Evolutionary conservation across 2,113 vertebrate genomes (phyloP).

Genomic region (Xyliphius kryptos): DNA sequence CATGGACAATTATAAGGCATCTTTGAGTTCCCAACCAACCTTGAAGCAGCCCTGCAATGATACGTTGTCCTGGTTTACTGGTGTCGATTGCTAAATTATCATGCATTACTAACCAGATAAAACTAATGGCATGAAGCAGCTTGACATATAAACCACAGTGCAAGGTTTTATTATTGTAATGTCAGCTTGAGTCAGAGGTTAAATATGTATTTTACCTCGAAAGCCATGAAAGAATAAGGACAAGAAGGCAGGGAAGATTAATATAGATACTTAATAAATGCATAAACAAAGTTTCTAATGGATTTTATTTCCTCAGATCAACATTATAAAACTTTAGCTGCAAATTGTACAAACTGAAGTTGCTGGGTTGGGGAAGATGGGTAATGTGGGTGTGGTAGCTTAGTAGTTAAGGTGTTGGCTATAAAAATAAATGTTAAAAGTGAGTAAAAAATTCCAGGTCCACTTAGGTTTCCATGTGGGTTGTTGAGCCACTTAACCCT

Average conservation of each 20-base stretch:
- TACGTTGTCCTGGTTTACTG: neutral
- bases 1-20: too few relatives aligned
- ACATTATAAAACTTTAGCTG: too few relatives aligned
- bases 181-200: neutral
- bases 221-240: neutral
- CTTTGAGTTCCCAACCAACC: neutral
- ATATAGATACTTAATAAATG: neutral
- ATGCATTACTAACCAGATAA: neutral
- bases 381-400: too few relatives aligned
- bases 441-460: too few relatives aligned
- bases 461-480: too few relatives aligned
- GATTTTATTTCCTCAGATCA: too few relatives aligned
- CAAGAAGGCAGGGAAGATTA: neutral
- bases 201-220: neutral
- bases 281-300: neutral
- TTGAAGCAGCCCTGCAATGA: constrained; percentile 1
- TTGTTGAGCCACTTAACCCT: too few relatives aligned
- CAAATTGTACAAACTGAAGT: too few relatives aligned
- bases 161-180: neutral
- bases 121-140: neutral
- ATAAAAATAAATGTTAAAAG: too few relatives aligned
- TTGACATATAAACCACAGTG: neutral
- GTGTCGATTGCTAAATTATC: neutral
- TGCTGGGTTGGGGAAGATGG: too few relatives aligned
- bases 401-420: too few relatives aligned